phyloP scores from a whole-genome alignment of 2,113 vertebrate genomes.

The Vimba vimba region DNA sequence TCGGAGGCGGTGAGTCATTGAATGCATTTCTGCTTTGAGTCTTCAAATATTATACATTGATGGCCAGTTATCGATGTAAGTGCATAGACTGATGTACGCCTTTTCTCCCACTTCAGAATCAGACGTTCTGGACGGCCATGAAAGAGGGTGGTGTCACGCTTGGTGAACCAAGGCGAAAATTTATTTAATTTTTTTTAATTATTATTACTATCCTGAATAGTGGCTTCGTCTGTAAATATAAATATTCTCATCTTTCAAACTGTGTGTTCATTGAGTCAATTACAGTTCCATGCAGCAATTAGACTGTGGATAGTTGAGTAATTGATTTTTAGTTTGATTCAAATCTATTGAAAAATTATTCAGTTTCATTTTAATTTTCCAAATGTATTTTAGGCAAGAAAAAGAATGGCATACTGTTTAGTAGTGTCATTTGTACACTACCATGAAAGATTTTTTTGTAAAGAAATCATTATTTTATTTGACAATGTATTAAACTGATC shows the following conservation, averaged over 20 bases:
- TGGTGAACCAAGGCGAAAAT: slow-evolving; percentile 84
- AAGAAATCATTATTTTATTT: too few species aligned
- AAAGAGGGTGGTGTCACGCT: slow-evolving; percentile 85
- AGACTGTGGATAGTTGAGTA: background rate
- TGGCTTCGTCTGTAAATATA: slow-evolving; percentile 26
- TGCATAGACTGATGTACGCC: background rate
- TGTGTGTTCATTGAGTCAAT: background rate
- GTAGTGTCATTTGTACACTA: background rate
- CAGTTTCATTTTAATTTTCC: background rate
- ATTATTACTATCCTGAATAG: background rate
- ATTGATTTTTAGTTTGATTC: background rate
- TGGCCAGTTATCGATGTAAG: background rate
- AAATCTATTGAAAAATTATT: background rate
- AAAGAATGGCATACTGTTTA: too few species aligned
- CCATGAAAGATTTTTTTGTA: background rate
- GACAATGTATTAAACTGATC: background rate
- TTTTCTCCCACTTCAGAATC: slow-evolving; percentile 76
- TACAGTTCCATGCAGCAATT: background rate
- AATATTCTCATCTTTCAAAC: slow-evolving; percentile 9
- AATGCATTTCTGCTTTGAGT: background rate
- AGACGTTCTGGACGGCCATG: slow-evolving; percentile 82
- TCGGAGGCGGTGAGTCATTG: slow-evolving; percentile 81
- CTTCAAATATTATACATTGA: background rate
- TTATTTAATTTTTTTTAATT: slow-evolving; percentile 57
- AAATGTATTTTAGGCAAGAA: background rate